phyloP scores from a whole-genome alignment of 2,797 vertebrate species.

The Etheostoma nigrum region DNA sequence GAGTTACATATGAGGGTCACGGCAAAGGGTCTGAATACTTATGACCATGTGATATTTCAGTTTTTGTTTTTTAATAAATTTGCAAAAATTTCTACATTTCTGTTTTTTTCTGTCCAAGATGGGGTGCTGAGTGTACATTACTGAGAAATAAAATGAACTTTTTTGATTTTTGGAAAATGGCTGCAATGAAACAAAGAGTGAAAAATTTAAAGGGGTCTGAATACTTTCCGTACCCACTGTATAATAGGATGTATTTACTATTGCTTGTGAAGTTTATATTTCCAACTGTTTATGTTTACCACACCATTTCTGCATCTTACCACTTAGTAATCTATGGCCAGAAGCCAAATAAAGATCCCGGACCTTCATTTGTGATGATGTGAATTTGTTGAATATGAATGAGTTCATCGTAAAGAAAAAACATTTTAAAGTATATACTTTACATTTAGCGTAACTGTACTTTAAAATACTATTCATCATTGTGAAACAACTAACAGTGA shows the following conservation, averaged over 20 bases:
- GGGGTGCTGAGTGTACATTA: too few species aligned
- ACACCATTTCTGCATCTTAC: not conserved
- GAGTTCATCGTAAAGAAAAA: constrained; percentile 4
- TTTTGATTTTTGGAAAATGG: too few species aligned
- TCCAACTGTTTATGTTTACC: constrained; percentile 23
- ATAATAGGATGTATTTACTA: constrained; percentile 2
- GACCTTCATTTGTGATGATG: constrained; percentile 15
- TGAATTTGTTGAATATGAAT: constrained; percentile 19
- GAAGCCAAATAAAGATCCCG: not conserved
- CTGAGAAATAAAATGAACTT: too few species aligned
- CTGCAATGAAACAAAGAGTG: too few species aligned
- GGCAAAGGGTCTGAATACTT: too few species aligned
- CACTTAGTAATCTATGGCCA: constrained; percentile 1
- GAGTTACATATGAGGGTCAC: too few species aligned
- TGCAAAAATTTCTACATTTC: too few species aligned
- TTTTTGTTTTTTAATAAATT: too few species aligned
- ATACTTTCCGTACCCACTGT: too few species aligned
- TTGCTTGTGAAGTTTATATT: constrained; percentile 18
- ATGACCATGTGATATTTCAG: too few species aligned
- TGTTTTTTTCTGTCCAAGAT: too few species aligned
- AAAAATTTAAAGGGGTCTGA: too few species aligned
- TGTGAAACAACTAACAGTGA: not conserved
- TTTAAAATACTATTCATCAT: not conserved
- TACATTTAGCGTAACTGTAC: not conserved
- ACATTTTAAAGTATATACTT: not conserved